Percentiles rank a stretch among this genome's conserved stretches.
phyloP scores from a whole-genome alignment of 2,113 vertebrate genomes.

The Cryptomyrus ogoouensis region DNA sequence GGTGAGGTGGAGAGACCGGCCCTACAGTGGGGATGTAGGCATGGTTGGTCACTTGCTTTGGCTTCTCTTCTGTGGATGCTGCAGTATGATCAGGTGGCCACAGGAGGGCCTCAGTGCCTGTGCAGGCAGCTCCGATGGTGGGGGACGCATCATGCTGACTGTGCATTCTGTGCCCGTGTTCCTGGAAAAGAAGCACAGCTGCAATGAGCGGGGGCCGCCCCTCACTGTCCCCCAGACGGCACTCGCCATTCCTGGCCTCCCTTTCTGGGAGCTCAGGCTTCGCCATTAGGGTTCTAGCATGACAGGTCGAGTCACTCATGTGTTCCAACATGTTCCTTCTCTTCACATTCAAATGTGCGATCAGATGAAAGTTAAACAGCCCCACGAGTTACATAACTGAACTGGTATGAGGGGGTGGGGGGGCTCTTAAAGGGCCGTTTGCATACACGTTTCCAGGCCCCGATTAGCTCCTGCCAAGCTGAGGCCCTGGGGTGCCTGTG shows the following conservation, averaged over 20 bases:
- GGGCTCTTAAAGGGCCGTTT: not conserved
- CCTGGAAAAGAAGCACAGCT: not conserved
- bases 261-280: not conserved
- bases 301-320: not conserved
- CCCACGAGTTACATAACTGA: not conserved
- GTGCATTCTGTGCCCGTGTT: not conserved
- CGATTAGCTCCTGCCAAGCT: not conserved
- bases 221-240: not conserved
- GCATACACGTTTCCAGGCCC: not conserved
- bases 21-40: not conserved
- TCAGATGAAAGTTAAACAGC: not conserved
- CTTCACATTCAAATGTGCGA: not conserved
- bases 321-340: not conserved
- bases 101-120: constrained; percentile 13
- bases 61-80: not conserved
- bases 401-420: not conserved
- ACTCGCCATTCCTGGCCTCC: not conserved
- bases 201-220: not conserved
- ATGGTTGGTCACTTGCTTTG: not conserved
- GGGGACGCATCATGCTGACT: not conserved
- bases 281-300: not conserved
- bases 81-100: constrained; percentile 12
- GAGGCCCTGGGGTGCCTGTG: not conserved
- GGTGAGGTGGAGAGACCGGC: constrained; percentile 56
- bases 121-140: not conserved